Evolutionary conservation across 2,797 vertebrate genomes (phyloP).

Genomic region (Paedocypris micromegethes): DNA sequence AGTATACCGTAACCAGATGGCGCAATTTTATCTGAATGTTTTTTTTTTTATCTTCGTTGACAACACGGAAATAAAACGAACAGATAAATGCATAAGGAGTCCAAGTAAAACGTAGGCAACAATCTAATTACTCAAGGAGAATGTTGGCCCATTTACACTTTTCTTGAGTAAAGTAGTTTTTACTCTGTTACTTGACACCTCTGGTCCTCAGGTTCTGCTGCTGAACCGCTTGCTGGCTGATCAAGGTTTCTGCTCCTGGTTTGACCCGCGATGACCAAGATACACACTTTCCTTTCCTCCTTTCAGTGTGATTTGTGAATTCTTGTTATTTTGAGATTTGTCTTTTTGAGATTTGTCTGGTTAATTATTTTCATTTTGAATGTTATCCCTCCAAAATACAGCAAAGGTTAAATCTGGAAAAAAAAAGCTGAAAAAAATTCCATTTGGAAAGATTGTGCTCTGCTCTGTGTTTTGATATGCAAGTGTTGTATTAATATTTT

Average conservation of each 20-base stretch:
- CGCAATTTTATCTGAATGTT: too few relatives aligned
- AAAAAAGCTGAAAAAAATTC: not conserved
- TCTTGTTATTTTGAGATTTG: not conserved
- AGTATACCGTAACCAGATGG: too few relatives aligned
- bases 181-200: constrained; percentile 15
- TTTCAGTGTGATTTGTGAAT: not conserved
- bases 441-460: constrained; percentile 15
- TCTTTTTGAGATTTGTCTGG: constrained; percentile 5
- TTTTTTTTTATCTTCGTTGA: too few relatives aligned
- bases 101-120: too few relatives aligned
- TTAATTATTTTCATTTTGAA: not conserved
- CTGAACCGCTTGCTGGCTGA: constrained; percentile 76
- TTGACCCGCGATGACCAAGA: constrained; percentile 46
- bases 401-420: not conserved
- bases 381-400: not conserved
- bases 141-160: too few relatives aligned
- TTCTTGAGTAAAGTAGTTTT: too few relatives aligned
- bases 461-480: constrained; percentile 21
- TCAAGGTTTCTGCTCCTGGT: constrained; percentile 75
- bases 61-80: too few relatives aligned
- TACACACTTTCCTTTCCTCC: not conserved
- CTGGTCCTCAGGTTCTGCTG: constrained; percentile 68
- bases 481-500: not conserved
- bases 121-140: too few relatives aligned
- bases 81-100: too few relatives aligned